Evolutionary conservation across 2,797 vertebrate species (phyloP), one percentile per base, ranked within the genome.

Genomic region (Bucorvus abyssinicus): DNA sequence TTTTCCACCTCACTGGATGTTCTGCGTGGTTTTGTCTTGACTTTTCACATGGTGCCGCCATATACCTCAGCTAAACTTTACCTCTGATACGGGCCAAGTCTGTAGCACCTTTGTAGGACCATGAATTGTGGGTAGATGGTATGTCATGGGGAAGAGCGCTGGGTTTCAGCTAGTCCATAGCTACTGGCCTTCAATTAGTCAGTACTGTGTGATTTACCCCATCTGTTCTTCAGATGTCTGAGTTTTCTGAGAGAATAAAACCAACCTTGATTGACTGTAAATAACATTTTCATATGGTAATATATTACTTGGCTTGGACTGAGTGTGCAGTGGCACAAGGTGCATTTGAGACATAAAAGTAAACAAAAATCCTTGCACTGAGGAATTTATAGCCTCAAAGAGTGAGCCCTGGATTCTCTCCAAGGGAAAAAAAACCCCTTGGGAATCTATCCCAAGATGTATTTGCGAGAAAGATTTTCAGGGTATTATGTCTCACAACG

Each of bases 211-310:
- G n/a, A 76, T 78, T 93, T 76, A 63, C 63, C 40, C 52, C 61
- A 40, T 29, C 53, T 74, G 60, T 34, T 68, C 86, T 83, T 84
- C 69, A 78, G 23, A 40, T 10, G 7, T 9, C 83, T 64, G 83
- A 87, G 49, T 77, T 81, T 71, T 82, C 90, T 4, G 20, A 77
- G 59, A 68, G 42, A 81, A 57, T 50, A 70, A 88, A 69, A 73
- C 42, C 52, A 94, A 57, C 34, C 52, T 79, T 90, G 89, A 89
- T 60, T 74, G 56, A 84, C 82, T 89, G 64, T 10, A 96, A 95
- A 94, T 84, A 36, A 74, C 77, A 74, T 82, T 95, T 95, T 95
- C 76, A 69, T 89, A 91, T 89, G 77, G 59, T 91, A 91, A 94
- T 95, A 81, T 76, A 90, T 88, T 79, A 56, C 44, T 68, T 70